A percentile compares a stretch with the other conserved stretches of the same genome.
Evolutionary conservation across 2,113 vertebrate genomes (phyloP).

Genomic region (Eublepharis macularius): DNA sequence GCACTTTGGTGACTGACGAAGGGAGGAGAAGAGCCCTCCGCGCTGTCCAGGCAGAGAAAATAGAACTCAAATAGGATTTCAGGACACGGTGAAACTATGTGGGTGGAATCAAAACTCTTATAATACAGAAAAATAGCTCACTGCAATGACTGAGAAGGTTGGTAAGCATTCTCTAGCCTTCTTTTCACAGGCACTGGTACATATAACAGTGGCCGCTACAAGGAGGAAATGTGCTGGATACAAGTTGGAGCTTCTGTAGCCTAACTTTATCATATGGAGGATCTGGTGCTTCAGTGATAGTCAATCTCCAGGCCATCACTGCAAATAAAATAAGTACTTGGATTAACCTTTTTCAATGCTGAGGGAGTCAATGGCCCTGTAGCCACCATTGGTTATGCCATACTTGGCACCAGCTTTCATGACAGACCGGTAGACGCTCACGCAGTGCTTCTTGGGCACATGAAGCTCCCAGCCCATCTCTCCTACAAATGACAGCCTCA

Average conservation of each 20-base stretch:
- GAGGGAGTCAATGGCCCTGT: constrained; percentile 96
- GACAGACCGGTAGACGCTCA: constrained; percentile 87
- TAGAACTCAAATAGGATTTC: neutral
- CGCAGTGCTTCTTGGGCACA: constrained; percentile 81
- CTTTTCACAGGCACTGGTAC: neutral
- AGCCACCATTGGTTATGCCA: constrained; percentile 87
- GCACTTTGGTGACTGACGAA: no score
- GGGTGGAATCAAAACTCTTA: no score
- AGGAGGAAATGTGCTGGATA: neutral
- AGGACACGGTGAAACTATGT: neutral
- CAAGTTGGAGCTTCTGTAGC: neutral
- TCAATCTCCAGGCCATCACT: neutral
- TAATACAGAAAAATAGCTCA: no score
- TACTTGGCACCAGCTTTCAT: constrained; percentile 86
- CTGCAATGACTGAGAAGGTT: neutral
- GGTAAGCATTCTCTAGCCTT: neutral
- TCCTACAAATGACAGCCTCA: constrained; percentile 92
- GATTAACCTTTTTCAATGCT: constrained; percentile 95
- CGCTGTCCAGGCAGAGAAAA: neutral
- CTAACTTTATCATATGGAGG: no score
- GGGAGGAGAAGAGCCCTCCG: neutral
- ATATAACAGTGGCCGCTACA: neutral
- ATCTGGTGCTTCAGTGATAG: no score
- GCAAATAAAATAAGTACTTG: neutral
- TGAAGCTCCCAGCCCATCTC: constrained; percentile 98